Evolutionary conservation across 1,140 invertebrate genomes (phyloP).

Genomic region (Leptinotarsa texana): DNA sequence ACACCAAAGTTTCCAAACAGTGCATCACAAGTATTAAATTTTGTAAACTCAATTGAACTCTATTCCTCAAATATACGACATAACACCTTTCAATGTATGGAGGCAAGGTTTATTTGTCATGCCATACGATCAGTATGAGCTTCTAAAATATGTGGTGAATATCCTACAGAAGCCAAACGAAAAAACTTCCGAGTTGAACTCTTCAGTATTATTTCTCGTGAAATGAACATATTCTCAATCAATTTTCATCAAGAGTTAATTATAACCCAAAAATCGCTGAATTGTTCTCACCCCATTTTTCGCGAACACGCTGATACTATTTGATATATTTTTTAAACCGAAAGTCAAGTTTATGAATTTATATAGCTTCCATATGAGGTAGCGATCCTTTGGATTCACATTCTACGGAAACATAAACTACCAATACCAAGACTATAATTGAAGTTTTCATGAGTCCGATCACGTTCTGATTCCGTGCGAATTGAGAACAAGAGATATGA

Average conservation of each 20-base stretch:
- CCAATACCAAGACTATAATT: not conserved
- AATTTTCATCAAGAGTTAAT: not conserved
- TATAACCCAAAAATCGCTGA: not conserved
- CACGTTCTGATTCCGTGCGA: slow-evolving; percentile 2
- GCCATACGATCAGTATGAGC: too few relatives aligned
- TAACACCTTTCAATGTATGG: too few relatives aligned
- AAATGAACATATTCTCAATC: too few relatives aligned
- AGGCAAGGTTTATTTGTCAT: too few relatives aligned
- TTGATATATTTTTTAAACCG: not conserved
- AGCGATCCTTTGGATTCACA: not conserved
- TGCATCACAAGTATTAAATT: too few relatives aligned
- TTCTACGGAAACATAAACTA: not conserved
- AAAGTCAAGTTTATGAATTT: slow-evolving; percentile 7
- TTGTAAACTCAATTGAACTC: too few relatives aligned
- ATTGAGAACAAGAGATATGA: not conserved
- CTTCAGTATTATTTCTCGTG: too few relatives aligned
- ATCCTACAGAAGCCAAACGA: too few relatives aligned
- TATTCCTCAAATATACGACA: too few relatives aligned
- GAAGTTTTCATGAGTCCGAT: not conserved
- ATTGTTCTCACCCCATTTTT: not conserved
- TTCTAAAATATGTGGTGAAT: too few relatives aligned
- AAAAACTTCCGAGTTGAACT: too few relatives aligned
- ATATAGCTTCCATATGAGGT: slow-evolving; percentile 5
- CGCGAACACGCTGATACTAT: not conserved
- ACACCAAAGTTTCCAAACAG: too few relatives aligned